Base-by-base conservation (phyloP, 92 coral and sea anemone genomes). In the Zoanthus gigantus region DNA sequence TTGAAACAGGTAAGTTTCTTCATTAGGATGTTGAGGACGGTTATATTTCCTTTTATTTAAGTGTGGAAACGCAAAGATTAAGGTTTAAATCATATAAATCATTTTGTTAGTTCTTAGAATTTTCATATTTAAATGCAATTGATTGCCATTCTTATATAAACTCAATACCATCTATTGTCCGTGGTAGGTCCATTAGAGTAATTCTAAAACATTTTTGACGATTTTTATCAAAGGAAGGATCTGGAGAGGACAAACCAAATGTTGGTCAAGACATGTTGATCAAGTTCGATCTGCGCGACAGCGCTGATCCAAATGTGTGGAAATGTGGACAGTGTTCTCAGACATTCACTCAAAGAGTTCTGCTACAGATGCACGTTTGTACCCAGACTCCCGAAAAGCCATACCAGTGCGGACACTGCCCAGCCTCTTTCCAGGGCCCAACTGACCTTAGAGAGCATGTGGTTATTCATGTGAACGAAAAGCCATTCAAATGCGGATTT, bases 401-500 rank as follows among this genome's bases (percentile, higher is more conserved):
- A 31, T 97, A 90, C 68, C 99, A 97, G 77, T 97, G 99, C 73
- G 99, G 99, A 14, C 99, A 97, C 81, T 97, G 99, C 47, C 94
- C 99, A 71, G 96, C 98, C 80, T 92, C 96, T 76, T 97, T 97
- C 68, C 91, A 92, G 85, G 95, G 92, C 7, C 94, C 99, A 77
- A 92, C 88, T 60, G 99, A 97, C 13, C 91, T 97, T 58, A 90
- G 99, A 52, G 98, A 94, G 76, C 99, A 97, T 88, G 99, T 97
- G 9, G 98, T 97, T 76, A 90, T 92, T 79, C 99, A 97, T 83
- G 96, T 97, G 85, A 97, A 94, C 83, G 99, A 97, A 79, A 97
- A 97, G 83, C 99, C 99, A 84, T 97, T 97, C 80, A 97, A 97
- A 78, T 97, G 99, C 91, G 99, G 99, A 0, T 97, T 92, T 85